Base-by-base conservation (phyloP, 2,888 invertebrate genomes). In the Xanthia icteritia region DNA sequence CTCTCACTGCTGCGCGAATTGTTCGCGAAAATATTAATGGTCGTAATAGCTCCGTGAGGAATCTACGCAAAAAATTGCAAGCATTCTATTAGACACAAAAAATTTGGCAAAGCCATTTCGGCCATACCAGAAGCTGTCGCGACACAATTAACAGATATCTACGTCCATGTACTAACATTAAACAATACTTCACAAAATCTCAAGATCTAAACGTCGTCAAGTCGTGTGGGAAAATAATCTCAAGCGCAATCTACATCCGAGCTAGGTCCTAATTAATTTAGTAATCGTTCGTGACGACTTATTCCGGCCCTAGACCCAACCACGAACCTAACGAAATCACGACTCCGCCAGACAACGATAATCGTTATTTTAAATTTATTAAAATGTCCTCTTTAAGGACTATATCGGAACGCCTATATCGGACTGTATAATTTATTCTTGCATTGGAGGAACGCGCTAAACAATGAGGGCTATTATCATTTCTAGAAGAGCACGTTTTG, bases 341-440 rank as follows among this genome's bases (percentile, higher is more conserved):
- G 96, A 96, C 96, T 95, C 94, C 90, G 94, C 94, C 91, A 94
- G 93, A 94, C 95, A 95, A 95, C 96, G 96, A 96, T 96, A 95
- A 96, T 96, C 96, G 95, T 96, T 96, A 96, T 96, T 96, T 96
- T 96, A 96, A 96, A 96, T 96, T 96, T 96, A 96, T 96, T 96
- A 96, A 96, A 96, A 96, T 96, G 96, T 95, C 95, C 95, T 95
- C 96, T 94, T 94, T 93, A 95, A 96, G 96, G 96, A 95, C 96
- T 95, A 94, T 96, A 96, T 96, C 96, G 95, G 95, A 92, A 93
- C 93, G 93, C 94, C 94, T 94, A 94, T 94, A 96, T 96, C 96
- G 94, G 95, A 95, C 95, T 96, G 95, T 95, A 95, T 96, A 96
- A 96, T 96, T 96, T 96, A 96, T 95, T 95, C 95, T 92, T 93